Base-by-base conservation (phyloP, 2,888 invertebrate genomes). In the Cryptocephalus moraei region DNA sequence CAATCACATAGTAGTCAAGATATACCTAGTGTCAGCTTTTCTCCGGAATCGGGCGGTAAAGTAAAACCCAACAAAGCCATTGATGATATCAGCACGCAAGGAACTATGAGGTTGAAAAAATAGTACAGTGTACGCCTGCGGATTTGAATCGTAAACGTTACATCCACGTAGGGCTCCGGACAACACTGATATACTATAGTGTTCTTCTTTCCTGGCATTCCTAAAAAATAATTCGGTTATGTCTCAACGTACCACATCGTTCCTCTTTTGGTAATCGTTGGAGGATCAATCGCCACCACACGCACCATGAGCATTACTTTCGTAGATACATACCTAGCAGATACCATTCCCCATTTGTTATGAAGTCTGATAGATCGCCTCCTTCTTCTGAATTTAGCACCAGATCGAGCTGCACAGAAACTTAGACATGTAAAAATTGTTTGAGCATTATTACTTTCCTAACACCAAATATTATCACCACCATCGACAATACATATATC, bases 271-370 rank as follows among this genome's bases (percentile, higher is more conserved):
- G 22, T 22, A 22, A 22, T 22, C 22, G 22, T 22, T 22, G 22
- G 22, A 22, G 22, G 22, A 4, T 22, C 22, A 22, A 22, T 22
- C 22, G 22, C 22, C 22, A 22, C 22, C 22, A 22, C 22, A 22
- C 22, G 22, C 22, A 22, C 22, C 6, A 46, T 49, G 44, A 40
- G 44, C 14, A 36, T 33, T 33, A 8, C 6, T 22, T 22, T 22
- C 22, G 22, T 22, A 22, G 33, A 44, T 41, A 73, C 86, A 84
- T 76, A 94, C 96, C 95, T 78, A 97, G 85, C 68, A 99, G 81
- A 76, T 95, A 92, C 96, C 97, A 99, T 78, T 99, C 99, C 66
- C 97, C 99, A 72, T 97, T 99, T 64, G 91, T 89, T 72, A 97
- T 95, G 81, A 96, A 99, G 77, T 91, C 92, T 63, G 91, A 87